phyloP scores from a whole-genome alignment of 2,888 invertebrate genomes.

The Andrena dorsata region DNA sequence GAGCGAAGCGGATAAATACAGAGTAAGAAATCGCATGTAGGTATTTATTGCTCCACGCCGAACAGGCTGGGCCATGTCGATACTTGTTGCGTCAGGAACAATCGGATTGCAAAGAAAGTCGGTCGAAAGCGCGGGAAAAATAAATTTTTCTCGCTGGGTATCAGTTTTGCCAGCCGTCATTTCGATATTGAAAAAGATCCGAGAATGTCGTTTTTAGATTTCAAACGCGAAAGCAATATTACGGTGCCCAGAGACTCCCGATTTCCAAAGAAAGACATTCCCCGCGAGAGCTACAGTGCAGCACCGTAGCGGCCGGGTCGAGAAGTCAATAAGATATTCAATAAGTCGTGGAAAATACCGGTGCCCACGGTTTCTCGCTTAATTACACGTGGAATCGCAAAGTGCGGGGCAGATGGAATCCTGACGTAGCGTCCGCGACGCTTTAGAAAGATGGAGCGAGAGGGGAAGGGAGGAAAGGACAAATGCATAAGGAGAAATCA shows the following conservation, averaged over 20 bases:
- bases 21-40: constrained; percentile 5
- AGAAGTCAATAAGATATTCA: constrained; percentile 12
- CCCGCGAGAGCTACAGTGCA: neutral
- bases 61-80: neutral
- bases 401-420: constrained; percentile 43
- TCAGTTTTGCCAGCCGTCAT: no score
- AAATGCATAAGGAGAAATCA: constrained; percentile 14
- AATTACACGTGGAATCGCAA: constrained; percentile 15
- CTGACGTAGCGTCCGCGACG: constrained; percentile 4
- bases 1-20: constrained; percentile 14
- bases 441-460: neutral
- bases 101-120: no score
- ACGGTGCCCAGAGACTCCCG: no score
- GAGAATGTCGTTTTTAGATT: no score
- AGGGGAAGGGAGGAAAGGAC: neutral
- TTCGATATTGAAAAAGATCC: no score
- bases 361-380: constrained; percentile 19
- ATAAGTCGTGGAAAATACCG: neutral
- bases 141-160: no score
- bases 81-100: neutral
- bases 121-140: no score
- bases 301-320: neutral
- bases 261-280: no score
- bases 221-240: no score
- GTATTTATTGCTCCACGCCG: constrained; percentile 22